Conservation (phyloP, 2,888 invertebrate species). For the Caenorhabditis sp. region DNA sequence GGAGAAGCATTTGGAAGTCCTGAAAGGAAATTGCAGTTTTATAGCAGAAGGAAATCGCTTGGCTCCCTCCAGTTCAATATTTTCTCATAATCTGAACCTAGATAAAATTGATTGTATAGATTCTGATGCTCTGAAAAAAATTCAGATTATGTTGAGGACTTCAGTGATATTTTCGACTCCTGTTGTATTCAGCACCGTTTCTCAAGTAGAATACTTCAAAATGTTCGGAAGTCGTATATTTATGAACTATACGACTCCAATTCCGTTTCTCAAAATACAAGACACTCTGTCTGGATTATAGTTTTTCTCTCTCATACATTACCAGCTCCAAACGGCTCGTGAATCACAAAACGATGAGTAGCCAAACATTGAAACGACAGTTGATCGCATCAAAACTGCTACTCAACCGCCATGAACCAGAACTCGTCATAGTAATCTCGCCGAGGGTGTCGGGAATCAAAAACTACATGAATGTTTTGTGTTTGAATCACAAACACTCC, state of each 20-base stretch:
- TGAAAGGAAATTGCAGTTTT: too few relatives aligned
- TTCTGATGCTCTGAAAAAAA: too few relatives aligned
- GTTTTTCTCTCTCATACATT: not conserved
- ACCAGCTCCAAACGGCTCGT: constrained; percentile 1
- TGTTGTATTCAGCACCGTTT: too few relatives aligned
- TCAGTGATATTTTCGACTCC: too few relatives aligned
- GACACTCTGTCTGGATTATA: not conserved
- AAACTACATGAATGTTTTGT: constrained; percentile 52
- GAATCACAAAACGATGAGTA: constrained; percentile 9
- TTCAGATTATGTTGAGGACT: too few relatives aligned
- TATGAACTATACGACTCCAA: not conserved
- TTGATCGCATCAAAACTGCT: constrained; percentile 47
- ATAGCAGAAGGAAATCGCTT: too few relatives aligned
- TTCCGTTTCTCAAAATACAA: not conserved
- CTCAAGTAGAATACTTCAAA: too few relatives aligned
- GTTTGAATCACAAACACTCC: constrained; percentile 34
- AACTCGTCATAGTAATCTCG: constrained; percentile 38
- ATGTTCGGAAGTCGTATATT: too few relatives aligned
- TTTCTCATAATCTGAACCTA: too few relatives aligned
- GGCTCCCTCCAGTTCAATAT: too few relatives aligned
- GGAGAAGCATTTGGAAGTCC: constrained; percentile 63
- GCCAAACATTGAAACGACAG: constrained; percentile 17
- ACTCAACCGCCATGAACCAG: constrained; percentile 38
- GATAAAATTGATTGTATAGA: too few relatives aligned
- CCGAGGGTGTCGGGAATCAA: constrained; percentile 41